Conservation (phyloP, 2,113 vertebrate genomes). For the Oreotrochilus melanogaster region DNA sequence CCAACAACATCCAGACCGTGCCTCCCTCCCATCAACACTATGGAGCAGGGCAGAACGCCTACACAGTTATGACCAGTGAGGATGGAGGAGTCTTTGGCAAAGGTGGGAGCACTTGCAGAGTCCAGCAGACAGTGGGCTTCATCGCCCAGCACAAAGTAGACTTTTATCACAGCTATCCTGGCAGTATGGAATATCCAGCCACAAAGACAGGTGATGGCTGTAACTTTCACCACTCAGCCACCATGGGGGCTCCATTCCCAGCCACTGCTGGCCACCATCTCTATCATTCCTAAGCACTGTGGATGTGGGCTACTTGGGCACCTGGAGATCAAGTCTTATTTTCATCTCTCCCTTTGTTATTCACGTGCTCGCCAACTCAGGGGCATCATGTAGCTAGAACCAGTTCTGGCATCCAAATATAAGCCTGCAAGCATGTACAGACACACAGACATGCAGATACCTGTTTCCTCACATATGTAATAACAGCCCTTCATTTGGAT, state of each 20-base stretch:
- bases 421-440: not conserved
- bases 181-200: slow-evolving; percentile 22
- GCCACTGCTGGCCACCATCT: slow-evolving; percentile 7
- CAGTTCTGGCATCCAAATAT: not conserved
- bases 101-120: slow-evolving; percentile 15
- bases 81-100: slow-evolving; percentile 59
- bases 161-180: slow-evolving; percentile 62
- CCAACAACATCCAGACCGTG: not conserved
- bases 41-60: slow-evolving; percentile 8
- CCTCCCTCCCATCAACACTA: slow-evolving; percentile 1
- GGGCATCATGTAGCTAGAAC: not conserved
- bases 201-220: slow-evolving; percentile 34
- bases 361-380: not conserved
- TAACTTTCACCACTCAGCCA: slow-evolving; percentile 30
- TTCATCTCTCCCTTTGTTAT: not conserved
- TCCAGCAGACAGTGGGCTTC: slow-evolving; percentile 64
- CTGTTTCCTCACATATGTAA: rapidly evolving
- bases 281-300: slow-evolving; percentile 46
- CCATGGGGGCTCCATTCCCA: slow-evolving; percentile 25
- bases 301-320: not conserved
- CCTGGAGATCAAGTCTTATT: not conserved
- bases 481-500: not conserved
- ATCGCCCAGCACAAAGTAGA: slow-evolving; percentile 68
- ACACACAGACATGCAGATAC: not conserved
- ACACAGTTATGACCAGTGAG: not conserved